phyloP scores from a whole-genome alignment of 2,797 vertebrate genomes.

The Gymnoscopelus microlampas region DNA sequence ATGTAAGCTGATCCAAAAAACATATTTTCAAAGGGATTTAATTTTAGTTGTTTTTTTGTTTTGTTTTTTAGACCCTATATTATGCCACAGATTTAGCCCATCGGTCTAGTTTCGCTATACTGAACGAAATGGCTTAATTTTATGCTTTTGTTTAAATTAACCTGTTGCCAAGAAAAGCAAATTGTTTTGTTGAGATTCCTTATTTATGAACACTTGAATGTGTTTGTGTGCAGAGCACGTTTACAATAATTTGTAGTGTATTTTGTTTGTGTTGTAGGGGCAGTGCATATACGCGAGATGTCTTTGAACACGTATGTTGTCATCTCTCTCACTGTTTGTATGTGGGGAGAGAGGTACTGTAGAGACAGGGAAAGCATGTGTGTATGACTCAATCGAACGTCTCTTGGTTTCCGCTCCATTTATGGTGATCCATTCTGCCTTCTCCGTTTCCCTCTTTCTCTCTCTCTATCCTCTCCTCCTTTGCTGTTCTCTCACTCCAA shows the following conservation, averaged over 20 bases:
- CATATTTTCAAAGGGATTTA: slow-evolving; percentile 52
- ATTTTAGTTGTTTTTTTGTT: slow-evolving; percentile 19
- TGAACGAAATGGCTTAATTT: slow-evolving; percentile 42
- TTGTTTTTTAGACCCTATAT: slow-evolving; percentile 22
- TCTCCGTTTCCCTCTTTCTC: slow-evolving; percentile 35
- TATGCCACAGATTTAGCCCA: slow-evolving; percentile 35
- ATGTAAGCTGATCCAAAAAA: slow-evolving; percentile 40
- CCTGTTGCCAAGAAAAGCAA: slow-evolving; percentile 35
- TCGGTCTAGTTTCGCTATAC: slow-evolving; percentile 12
- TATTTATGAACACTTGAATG: slow-evolving; percentile 69
- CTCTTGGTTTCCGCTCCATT: slow-evolving; percentile 82
- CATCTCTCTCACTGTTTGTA: slow-evolving; percentile 47
- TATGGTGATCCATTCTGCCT: slow-evolving; percentile 76
- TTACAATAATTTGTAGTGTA: slow-evolving; percentile 40
- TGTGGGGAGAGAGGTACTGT: slow-evolving; percentile 2
- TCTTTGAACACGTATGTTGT: slow-evolving; percentile 53
- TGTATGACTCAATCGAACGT: slow-evolving; percentile 77
- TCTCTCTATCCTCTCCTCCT: slow-evolving; percentile 32
- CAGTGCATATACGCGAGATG: slow-evolving; percentile 19
- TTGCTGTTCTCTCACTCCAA: slow-evolving; percentile 41
- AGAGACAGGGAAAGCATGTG: slow-evolving; percentile 33
- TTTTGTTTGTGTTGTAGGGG: slow-evolving; percentile 16
- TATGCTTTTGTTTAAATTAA: slow-evolving; percentile 41
- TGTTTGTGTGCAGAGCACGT: slow-evolving; percentile 47
- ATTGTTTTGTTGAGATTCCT: slow-evolving; percentile 43